Conservation (phyloP, 2,888 invertebrate genomes). For the Stenichneumon culpator region DNA sequence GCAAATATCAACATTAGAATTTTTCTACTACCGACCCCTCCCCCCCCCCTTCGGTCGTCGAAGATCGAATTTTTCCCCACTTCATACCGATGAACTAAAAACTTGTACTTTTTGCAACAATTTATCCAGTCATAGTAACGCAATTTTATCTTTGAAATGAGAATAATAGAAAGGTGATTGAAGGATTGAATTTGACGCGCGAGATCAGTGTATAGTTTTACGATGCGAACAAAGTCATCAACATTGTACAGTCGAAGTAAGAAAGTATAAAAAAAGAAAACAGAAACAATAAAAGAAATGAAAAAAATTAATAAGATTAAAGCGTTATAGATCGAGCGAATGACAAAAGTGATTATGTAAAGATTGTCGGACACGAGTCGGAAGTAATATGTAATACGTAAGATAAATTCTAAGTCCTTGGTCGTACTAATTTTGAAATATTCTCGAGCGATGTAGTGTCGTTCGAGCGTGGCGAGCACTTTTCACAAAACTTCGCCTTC, state of each 20-base stretch:
- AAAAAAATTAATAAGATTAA: conserved; percentile 33
- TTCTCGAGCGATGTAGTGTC: conserved; percentile 19
- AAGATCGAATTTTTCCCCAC: neutral
- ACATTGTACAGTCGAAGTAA: conserved; percentile 33
- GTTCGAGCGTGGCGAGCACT: conserved; percentile 1
- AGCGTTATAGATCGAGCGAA: conserved; percentile 25
- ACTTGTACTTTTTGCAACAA: conserved; percentile 25
- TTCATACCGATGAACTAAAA: neutral
- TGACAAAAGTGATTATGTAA: conserved; percentile 35
- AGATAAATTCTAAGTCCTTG: conserved; percentile 44
- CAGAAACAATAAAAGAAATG: neutral
- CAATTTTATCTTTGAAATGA: conserved; percentile 17
- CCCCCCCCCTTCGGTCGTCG: neutral
- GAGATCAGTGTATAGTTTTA: conserved; percentile 28
- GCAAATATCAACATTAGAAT: conserved; percentile 35
- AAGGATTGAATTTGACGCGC: conserved; percentile 10
- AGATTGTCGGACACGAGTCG: conserved; percentile 21
- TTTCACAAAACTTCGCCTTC: conserved; percentile 15
- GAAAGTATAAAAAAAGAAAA: neutral
- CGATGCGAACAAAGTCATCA: conserved; percentile 29
- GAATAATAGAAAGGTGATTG: neutral
- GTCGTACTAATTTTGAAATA: conserved; percentile 49
- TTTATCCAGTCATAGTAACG: conserved; percentile 9
- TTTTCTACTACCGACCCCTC: conserved; percentile 18
- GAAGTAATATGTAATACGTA: conserved; percentile 50